A percentile compares a stretch with the other conserved stretches of the same genome.
Conservation (phyloP, 1,140 invertebrate species). For the Cydia amplana region DNA sequence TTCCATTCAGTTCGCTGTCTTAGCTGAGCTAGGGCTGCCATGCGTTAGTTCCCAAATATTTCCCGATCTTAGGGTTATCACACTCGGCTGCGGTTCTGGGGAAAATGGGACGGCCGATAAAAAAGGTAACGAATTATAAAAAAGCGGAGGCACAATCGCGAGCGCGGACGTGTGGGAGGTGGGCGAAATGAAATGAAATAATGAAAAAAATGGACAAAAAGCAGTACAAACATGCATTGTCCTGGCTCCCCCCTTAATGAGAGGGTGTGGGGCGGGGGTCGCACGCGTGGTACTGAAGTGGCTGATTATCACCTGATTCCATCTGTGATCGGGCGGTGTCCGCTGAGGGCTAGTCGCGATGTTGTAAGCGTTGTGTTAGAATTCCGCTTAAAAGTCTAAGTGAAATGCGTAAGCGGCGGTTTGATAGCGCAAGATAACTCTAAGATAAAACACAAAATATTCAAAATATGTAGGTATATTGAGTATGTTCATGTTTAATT, state of each 20-base stretch:
- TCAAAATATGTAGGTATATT: too few relatives aligned
- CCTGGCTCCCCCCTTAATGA: slow-evolving; percentile 72
- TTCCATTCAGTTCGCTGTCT: background rate
- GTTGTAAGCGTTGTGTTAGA: background rate
- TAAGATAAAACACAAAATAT: too few relatives aligned
- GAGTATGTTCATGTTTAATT: too few relatives aligned
- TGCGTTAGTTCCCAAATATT: slow-evolving; percentile 8
- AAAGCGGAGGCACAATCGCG: slow-evolving; percentile 76
- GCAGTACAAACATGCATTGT: slow-evolving; percentile 79
- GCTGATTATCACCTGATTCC: slow-evolving; percentile 77
- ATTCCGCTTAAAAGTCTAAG: background rate
- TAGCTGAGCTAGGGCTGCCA: background rate
- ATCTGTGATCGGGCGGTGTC: slow-evolving; percentile 44
- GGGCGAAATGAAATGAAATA: slow-evolving; percentile 80
- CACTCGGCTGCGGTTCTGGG: slow-evolving; percentile 59
- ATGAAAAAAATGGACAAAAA: slow-evolving; percentile 79
- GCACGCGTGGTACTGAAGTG: slow-evolving; percentile 64
- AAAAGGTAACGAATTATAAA: slow-evolving; percentile 80
- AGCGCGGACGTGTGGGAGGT: slow-evolving; percentile 74
- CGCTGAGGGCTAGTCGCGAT: background rate
- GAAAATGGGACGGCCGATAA: slow-evolving; percentile 79
- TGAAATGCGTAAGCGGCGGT: background rate
- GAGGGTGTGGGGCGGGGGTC: slow-evolving; percentile 47
- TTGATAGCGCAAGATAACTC: too few relatives aligned
- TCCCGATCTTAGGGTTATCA: background rate